These are phyloP conservation scores for Pseudomyrmex dendroicus DNA, from an alignment of 1,140 invertebrate species.

Conservation along the genomic window DNA sequence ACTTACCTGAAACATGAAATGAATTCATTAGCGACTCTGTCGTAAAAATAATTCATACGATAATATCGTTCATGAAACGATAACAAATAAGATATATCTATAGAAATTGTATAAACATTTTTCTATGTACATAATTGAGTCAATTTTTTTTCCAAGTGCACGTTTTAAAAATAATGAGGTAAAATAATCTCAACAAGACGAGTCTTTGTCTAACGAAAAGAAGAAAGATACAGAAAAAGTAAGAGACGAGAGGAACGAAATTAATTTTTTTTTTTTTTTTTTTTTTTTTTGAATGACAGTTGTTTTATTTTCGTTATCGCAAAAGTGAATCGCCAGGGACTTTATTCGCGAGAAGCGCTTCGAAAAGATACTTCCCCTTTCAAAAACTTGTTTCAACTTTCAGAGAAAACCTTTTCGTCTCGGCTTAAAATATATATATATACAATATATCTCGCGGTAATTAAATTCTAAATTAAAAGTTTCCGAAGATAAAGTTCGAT, in stretches of 20 bases:
- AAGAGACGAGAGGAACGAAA: neutral
- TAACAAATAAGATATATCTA: too few relatives aligned
- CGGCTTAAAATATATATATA: neutral
- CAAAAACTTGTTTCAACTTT: constrained; percentile 31
- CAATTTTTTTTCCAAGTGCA: too few relatives aligned
- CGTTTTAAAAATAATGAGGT: too few relatives aligned
- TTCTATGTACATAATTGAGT: too few relatives aligned
- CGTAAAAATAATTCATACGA: neutral
- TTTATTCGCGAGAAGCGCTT: constrained; percentile 14
- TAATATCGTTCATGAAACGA: too few relatives aligned
- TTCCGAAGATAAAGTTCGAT: constrained; percentile 24
- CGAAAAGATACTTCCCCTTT: constrained; percentile 14
- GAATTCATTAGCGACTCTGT: constrained; percentile 15
- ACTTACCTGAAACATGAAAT: constrained; percentile 46
- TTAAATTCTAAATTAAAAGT: constrained; percentile 43
- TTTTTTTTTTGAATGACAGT: neutral
- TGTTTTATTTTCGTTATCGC: constrained; percentile 23
- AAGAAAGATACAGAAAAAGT: neutral
- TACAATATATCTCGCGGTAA: neutral
- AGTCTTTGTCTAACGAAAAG: too few relatives aligned
- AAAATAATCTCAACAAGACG: too few relatives aligned
- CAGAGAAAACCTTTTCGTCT: constrained; percentile 19
- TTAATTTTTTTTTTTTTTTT: too few relatives aligned
- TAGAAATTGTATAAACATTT: too few relatives aligned
- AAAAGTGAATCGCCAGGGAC: neutral